A percentile compares a stretch with the other conserved stretches of the same genome.
Conservation (phyloP, 2,888 invertebrate genomes). For the Rugalucina vietnamica region DNA sequence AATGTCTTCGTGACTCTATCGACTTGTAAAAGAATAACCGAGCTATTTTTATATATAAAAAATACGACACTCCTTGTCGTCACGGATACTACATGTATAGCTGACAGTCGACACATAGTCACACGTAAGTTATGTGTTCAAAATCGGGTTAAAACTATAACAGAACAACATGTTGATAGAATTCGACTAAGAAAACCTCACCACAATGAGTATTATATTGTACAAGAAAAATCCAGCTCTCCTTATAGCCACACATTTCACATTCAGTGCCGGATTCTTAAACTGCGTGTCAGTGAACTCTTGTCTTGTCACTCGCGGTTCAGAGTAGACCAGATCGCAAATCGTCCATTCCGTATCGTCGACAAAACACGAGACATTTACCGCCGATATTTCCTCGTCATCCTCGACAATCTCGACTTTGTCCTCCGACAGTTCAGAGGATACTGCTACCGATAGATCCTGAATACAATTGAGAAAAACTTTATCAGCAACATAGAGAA, state of each 20-base stretch:
- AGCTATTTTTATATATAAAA: no score
- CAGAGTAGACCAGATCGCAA: slow-evolving; percentile 74
- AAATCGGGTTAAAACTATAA: no score
- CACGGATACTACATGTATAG: no score
- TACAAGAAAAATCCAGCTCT: slow-evolving; percentile 82
- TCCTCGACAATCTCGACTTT: slow-evolving; percentile 80
- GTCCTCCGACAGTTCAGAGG: slow-evolving; percentile 76
- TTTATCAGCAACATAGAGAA: no score
- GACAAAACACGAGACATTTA: slow-evolving; percentile 80
- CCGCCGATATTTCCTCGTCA: slow-evolving; percentile 77
- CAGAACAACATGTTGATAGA: no score
- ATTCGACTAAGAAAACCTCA: slow-evolving; percentile 63
- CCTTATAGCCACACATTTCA: slow-evolving; percentile 79
- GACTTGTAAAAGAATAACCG: no score
- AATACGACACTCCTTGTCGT: no score
- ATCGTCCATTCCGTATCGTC: slow-evolving; percentile 82
- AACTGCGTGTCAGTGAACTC: slow-evolving; percentile 66
- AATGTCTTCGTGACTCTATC: no score
- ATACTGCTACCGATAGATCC: slow-evolving; percentile 80
- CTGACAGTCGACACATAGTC: no score
- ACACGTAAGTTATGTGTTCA: no score
- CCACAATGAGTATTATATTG: slow-evolving; percentile 82
- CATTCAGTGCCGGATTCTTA: slow-evolving; percentile 78
- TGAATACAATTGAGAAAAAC: slow-evolving; percentile 35
- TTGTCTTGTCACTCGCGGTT: slow-evolving; percentile 60